phyloP scores from a whole-genome alignment of 2,113 vertebrate genomes.

The Labeo catla region DNA sequence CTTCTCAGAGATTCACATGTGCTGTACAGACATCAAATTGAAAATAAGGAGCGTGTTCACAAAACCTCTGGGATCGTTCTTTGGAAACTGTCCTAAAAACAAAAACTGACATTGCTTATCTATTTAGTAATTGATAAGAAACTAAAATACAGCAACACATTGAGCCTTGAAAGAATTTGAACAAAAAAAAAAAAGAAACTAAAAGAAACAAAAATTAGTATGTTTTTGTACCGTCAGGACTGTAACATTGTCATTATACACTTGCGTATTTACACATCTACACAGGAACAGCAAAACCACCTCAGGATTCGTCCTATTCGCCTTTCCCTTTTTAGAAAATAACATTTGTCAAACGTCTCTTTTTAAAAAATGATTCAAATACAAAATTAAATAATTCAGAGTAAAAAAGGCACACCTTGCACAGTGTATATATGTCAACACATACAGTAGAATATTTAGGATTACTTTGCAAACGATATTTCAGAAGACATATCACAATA shows the following conservation, averaged over 20 bases:
- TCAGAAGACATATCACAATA: constrained; percentile 59
- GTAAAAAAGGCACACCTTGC: constrained; percentile 93
- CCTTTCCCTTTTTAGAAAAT: constrained; percentile 66
- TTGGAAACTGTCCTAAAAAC: constrained; percentile 23
- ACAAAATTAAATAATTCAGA: constrained; percentile 82
- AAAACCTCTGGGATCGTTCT: constrained; percentile 24
- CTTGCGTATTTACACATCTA: constrained; percentile 50
- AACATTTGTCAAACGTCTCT: constrained; percentile 69
- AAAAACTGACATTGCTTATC: constrained; percentile 18
- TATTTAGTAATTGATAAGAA: background rate
- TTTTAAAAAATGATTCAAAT: constrained; percentile 72
- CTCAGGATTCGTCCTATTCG: constrained; percentile 58
- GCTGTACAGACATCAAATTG: constrained; percentile 25
- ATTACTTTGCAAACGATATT: constrained; percentile 65
- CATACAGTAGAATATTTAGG: constrained; percentile 79
- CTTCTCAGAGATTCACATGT: background rate
- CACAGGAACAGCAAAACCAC: constrained; percentile 58
- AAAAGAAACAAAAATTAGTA: too few relatives aligned
- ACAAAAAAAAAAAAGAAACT: too few relatives aligned
- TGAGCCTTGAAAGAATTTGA: background rate
- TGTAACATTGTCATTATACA: constrained; percentile 38
- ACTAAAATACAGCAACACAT: constrained; percentile 6
- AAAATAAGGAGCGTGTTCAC: background rate
- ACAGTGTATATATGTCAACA: constrained; percentile 82
- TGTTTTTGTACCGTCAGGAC: constrained; percentile 33